Evolutionary conservation across 2,888 invertebrate genomes (phyloP).

Genomic region (Synergus laeviventris): DNA sequence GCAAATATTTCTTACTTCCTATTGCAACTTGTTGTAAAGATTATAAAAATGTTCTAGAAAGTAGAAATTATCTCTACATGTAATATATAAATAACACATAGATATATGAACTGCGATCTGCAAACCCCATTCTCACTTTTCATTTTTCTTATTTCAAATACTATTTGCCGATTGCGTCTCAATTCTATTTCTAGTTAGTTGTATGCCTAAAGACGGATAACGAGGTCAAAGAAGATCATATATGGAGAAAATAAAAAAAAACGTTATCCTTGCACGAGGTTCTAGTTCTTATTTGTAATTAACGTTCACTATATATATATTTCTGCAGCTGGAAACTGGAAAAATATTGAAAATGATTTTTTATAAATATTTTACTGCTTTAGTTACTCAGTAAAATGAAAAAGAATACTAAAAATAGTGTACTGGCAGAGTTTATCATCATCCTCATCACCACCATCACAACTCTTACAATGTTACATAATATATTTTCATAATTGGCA

Average conservation of each 20-base stretch:
- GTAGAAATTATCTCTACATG: neutral
- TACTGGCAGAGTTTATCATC: neutral
- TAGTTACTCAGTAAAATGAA: neutral
- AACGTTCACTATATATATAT: constrained; percentile 15
- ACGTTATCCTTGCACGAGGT: constrained; percentile 12
- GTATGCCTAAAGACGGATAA: constrained; percentile 6
- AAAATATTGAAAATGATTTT: neutral
- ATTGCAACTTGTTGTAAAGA: too few species aligned
- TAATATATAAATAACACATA: too few species aligned
- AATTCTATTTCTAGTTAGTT: constrained; percentile 1
- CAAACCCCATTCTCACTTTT: neutral
- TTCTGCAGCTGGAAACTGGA: constrained; percentile 11
- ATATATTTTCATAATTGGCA: neutral
- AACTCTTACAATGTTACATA: too few species aligned
- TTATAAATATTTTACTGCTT: neutral
- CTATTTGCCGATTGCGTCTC: neutral
- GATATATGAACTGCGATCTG: too few species aligned
- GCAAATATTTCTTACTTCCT: too few species aligned
- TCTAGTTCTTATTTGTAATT: constrained; percentile 19
- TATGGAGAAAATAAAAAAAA: constrained; percentile 31
- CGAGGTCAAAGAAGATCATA: constrained; percentile 31
- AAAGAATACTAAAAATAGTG: neutral
- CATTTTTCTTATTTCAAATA: neutral
- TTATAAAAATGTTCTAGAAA: too few species aligned
- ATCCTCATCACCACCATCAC: neutral